Percentiles rank a stretch among this genome's conserved stretches.
Conservation (phyloP, 2,888 invertebrate species). For the Pristionchus entomophagus region DNA sequence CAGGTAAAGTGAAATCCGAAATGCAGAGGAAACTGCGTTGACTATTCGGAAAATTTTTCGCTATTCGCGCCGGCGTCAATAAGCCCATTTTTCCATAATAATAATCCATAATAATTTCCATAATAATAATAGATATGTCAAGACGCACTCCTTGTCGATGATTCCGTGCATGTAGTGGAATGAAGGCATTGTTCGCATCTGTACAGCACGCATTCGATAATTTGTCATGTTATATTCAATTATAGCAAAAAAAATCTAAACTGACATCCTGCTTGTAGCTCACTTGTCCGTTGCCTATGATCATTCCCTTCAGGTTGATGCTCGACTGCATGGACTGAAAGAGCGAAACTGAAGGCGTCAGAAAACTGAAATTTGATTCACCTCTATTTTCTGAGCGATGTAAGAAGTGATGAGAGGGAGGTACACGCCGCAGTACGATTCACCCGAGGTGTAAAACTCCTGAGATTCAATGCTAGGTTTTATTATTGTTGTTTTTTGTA, state of each 20-base stretch:
- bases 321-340: slow-evolving; percentile 50
- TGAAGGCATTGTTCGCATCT: slow-evolving; percentile 64
- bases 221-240: neutral
- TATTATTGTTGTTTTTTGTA: too few relatives aligned
- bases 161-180: slow-evolving; percentile 60
- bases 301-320: slow-evolving; percentile 69
- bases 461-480: neutral
- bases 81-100: too few relatives aligned
- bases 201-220: slow-evolving; percentile 60
- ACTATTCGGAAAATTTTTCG: too few relatives aligned
- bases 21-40: too few relatives aligned
- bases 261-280: slow-evolving; percentile 49
- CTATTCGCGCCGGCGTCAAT: too few relatives aligned
- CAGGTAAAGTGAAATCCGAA: too few relatives aligned
- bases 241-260: neutral
- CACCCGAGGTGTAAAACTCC: slow-evolving; percentile 74
- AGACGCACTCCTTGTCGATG: slow-evolving; percentile 51
- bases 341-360: neutral
- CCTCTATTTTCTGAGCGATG: neutral
- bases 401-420: slow-evolving; percentile 21
- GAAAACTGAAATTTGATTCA: neutral
- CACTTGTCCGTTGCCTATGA: slow-evolving; percentile 69
- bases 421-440: slow-evolving; percentile 73
- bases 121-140: too few relatives aligned
- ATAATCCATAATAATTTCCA: too few relatives aligned